Base-by-base conservation (phyloP, 2,888 invertebrate genomes). In the Tetragonisca angustula region DNA sequence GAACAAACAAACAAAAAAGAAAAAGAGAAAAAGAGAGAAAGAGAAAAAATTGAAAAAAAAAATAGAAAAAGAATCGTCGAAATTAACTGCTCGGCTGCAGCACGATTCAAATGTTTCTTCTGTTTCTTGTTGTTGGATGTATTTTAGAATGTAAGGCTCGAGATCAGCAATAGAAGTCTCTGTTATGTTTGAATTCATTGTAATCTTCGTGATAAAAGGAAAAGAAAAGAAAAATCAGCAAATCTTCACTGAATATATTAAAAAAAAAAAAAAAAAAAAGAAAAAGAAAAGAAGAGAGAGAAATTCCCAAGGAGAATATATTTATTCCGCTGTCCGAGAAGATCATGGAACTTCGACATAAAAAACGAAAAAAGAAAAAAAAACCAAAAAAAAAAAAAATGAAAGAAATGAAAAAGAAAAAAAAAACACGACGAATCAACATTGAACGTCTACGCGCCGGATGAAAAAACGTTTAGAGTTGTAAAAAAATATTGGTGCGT, bases 51-150 rank as follows among this genome's bases (percentile, higher is more conserved):
- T 52, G 27, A 6, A 49, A 27, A 9, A 13, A 19, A n/a, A 43
- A 43, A 32, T 4, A 62, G 19, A 64, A 17, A 32, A 50, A 43
- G 50, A 36, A 52, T 68, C 65, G 61, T 61, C 36, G 54, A 62
- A 76, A 76, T 62, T 43, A 32, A 68, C 43, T 79, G 72, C 56
- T 79, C 81, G 91, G 90, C 90, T 86, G 91, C 88, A 75, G 87
- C 91, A 87, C 84, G 83, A 91, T 89, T 85, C 85, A 79, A 89
- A 91, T 90, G 88, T 91, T 92, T 89, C 84, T 91, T 90, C 83
- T 87, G 87, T 91, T 91, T 91, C 85, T 92, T 88, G 85, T 92
- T 92, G 91, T 92, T 91, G 90, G 88, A 91, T 91, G 91, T 90
- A 78, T 91, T 90, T 73, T 83, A 83, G 89, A 84, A 69, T 81